Conservation (phyloP, 2,797 vertebrate genomes). For the Morelia viridis region DNA sequence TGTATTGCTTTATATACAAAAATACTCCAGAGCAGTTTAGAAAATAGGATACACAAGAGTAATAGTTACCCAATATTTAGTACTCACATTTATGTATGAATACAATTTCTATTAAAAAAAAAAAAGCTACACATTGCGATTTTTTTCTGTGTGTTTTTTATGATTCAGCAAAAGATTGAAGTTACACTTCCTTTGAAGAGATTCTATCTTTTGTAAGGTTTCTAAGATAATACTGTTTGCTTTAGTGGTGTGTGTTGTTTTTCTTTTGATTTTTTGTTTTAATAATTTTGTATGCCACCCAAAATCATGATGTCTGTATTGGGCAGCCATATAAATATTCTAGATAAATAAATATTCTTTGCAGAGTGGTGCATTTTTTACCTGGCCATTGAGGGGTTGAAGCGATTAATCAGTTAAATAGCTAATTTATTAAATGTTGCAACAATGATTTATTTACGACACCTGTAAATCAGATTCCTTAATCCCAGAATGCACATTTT, state of each 20-base stretch:
- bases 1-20: background rate
- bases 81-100: background rate
- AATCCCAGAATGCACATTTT: background rate
- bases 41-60: background rate
- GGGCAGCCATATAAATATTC: background rate
- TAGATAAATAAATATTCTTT: background rate
- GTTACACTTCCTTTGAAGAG: too few species aligned
- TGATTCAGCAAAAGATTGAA: background rate
- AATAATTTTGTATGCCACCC: background rate
- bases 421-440: background rate
- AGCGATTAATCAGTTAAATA: background rate
- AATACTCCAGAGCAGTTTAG: background rate
- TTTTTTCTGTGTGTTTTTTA: background rate
- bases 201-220: background rate
- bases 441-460: background rate
- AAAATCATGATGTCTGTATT: background rate
- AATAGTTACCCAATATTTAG: background rate
- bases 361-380: background rate
- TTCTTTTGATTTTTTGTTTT: background rate
- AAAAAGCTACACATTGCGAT: background rate
- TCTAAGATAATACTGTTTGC: background rate
- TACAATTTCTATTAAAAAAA: background rate
- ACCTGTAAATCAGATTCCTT: background rate
- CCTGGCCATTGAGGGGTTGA: background rate
- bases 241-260: background rate